Evolutionary conservation across 1,140 invertebrate species (phyloP), one percentile per base, ranked within the genome.

Genomic region (Drosophila repleta): DNA sequence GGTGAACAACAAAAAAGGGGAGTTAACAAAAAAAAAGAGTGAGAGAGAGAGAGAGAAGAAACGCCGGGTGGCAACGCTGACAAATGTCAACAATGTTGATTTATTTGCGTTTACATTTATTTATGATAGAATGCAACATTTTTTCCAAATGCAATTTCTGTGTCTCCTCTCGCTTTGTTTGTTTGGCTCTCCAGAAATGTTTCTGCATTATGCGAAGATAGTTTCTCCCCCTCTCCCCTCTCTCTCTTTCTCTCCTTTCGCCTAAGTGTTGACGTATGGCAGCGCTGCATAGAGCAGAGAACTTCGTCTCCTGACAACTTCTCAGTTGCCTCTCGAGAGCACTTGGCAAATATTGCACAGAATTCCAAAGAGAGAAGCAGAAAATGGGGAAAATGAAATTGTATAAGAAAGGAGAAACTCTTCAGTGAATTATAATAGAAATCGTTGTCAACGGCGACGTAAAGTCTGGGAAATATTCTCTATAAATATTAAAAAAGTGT

Each of bases 91-190:
- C 82, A 87, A 82, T 78, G 78, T 81, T 85, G 82, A 85, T 85
- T 85, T 85, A 85, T 85, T 85, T 85, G 78, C 82, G 74, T 72
- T 87, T 78, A 87, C 78, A 85, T 87, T 85, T 85, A 87, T 87
- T 87, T 85, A 87, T 87, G 82, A 85, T 81, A 35, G 32, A 35
- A 87, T 85, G 81, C 81, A 81, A 85, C 82, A 85, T 85, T 85
- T 85, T 83, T 84, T 76, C 45, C 70, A 84, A 84, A 84, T 85
- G 81, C 81, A 74, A 85, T 85, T 85, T 85, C 66, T 81, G 58
- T 77, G 64, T 79, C 67, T 63, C 55, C 63, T 35, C 3, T 3
- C 10, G 6, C 32, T 13, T 2, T 35, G 32, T 35, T 35, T 11
- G 10, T 32, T 49, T 43, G 51, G 18, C 55, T 39, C 13, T 53